phyloP scores from a whole-genome alignment of 1,140 invertebrate genomes.

The Papilio dardanus region DNA sequence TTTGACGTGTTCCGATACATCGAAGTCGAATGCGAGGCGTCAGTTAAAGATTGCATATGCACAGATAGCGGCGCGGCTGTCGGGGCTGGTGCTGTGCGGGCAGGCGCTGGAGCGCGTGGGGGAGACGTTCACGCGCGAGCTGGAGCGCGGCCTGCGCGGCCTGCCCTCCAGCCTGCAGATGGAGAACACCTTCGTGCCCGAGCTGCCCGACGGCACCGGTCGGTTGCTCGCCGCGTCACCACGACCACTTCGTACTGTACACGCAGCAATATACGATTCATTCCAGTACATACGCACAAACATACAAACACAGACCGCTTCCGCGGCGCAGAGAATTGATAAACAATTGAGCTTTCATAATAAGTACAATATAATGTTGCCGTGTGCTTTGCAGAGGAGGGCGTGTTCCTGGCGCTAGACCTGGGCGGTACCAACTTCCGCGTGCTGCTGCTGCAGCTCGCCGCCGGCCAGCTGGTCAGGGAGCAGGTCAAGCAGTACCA shows the following conservation, averaged over 20 bases:
- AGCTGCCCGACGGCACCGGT: conserved; percentile 96
- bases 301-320: no score
- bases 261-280: no score
- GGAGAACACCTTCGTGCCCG: conserved; percentile 96
- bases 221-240: conserved; percentile 35
- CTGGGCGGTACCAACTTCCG: conserved; percentile 98
- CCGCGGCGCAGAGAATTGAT: no score
- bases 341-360: no score
- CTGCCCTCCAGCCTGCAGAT: conserved; percentile 87
- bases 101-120: conserved; percentile 63
- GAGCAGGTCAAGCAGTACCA: conserved; percentile 81
- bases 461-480: conserved; percentile 82
- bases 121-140: conserved; percentile 83
- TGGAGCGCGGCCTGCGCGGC: conserved; percentile 89
- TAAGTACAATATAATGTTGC: no score
- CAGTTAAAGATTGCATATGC: background rate
- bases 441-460: conserved; percentile 94
- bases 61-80: conserved; percentile 58
- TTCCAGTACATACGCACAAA: no score
- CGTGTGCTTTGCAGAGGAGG: conserved; percentile 66
- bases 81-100: conserved; percentile 57
- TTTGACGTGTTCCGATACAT: background rate
- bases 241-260: no score
- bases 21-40: background rate
- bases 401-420: conserved; percentile 84